Conservation (phyloP, 2,113 vertebrate species). For the Ptychochromis oligacanthus region DNA sequence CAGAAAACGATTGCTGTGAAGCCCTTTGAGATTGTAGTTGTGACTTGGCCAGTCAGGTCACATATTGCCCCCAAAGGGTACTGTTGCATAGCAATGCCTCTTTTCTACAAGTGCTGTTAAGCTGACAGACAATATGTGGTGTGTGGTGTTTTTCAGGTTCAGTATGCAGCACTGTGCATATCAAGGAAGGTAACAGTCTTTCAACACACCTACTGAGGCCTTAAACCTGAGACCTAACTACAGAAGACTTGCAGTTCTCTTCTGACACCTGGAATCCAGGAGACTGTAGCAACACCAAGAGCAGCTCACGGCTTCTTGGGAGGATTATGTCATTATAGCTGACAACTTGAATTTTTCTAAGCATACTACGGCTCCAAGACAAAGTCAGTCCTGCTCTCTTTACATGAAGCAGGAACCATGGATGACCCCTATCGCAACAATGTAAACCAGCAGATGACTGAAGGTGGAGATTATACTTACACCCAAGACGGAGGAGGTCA, state of each 20-base stretch:
- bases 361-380: constrained; percentile 37
- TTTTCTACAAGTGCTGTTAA: neutral
- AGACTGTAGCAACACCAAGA: constrained; percentile 18
- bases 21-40: neutral
- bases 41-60: constrained; percentile 7
- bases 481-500: constrained; percentile 81
- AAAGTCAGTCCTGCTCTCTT: constrained; percentile 45
- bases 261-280: constrained; percentile 25
- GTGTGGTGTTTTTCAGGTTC: constrained; percentile 65
- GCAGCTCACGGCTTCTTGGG: constrained; percentile 29
- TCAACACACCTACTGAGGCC: constrained; percentile 46
- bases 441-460: constrained; percentile 78
- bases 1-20: neutral
- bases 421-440: constrained; percentile 86
- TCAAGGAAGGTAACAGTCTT: constrained; percentile 50
- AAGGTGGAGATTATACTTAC: constrained; percentile 79
- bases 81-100: constrained; percentile 3
- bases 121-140: constrained; percentile 1
- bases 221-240: constrained; percentile 25
- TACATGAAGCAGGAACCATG: constrained; percentile 74
- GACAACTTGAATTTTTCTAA: constrained; percentile 44
- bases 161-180: constrained; percentile 63
- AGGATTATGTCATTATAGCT: constrained; percentile 74
- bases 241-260: constrained; percentile 3
- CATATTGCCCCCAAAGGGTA: neutral